Evolutionary conservation across 1,140 invertebrate genomes (phyloP), one percentile per base, ranked within the genome.

Genomic region (Zaprionus capensis): DNA sequence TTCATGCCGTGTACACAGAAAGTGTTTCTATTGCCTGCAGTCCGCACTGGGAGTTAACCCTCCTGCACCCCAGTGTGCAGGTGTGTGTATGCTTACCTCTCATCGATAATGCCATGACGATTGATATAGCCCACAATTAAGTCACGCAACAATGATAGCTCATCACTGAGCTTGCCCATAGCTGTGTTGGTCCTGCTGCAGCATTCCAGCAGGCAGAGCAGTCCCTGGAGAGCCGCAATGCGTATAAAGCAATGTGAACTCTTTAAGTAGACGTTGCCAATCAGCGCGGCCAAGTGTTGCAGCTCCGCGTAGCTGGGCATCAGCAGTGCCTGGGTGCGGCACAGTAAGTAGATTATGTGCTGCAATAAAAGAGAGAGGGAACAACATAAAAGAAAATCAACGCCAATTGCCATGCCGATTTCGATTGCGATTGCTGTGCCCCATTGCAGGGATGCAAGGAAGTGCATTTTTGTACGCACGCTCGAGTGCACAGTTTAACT

Each of bases 151-250:
- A 94, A 82, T 72, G 94, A 94, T 82, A 95, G 93, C 55, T 95
- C 94, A 69, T 96, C 95, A 46, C 94, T 94, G 58, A 94, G 90
- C 64, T 92, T 92, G 44, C 93, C 94, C 70, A 94, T 94, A 20
- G 94, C 93, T 61, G 94, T 95, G 68, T 94, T 94, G 3, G 94
- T 93, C 12, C 95, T 91, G 67, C 94, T 93, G 59, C 94, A 94
- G 71, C 94, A 96, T 94, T 95, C 95, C 44, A 98, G 93, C 53
- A 98, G 91, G 92, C 97, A 97, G 6, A 97, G 93, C n/a, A 96
- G 92, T 2, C 97, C 97, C 88, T 96, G 95, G 20, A 98, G 91
- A 31, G 95, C 94, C 12, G 95, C 94, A 44, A 96, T 95, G 83
- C 95, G 94, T 93, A 93, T 95, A 94, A 82, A 95, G 94, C 76